Evolutionary conservation across 1,140 invertebrate species (phyloP), one percentile per base, ranked within the genome.

Genomic region (Trachymyrmex cornetzi): DNA sequence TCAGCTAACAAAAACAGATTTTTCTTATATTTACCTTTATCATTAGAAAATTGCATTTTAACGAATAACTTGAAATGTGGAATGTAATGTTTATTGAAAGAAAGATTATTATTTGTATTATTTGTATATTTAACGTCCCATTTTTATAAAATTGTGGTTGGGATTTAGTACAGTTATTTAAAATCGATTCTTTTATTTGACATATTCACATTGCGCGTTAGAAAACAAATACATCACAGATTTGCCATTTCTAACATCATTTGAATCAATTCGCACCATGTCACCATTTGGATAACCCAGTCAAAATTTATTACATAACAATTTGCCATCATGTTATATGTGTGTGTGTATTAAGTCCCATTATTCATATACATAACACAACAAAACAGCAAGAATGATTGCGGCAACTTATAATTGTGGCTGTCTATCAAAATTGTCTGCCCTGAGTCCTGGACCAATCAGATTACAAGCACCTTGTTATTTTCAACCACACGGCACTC

Each of bases 331-430:
- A 89, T 84, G 79, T 74, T 24, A 61, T 14, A 0, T 30, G 30
- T 30, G 30, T 34, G 30, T 34, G 30, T 34, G 30, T 3, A 22
- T 64, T 44, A 53, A 59, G 3, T 38, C n/a, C n/a, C 2, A 2
- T 34, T 53, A 63, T 30, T 55, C 14, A 16, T n/a, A 50, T 30
- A 14, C 11, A 5, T 69, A 30, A 64, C 12, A 9, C 30, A 75
- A 50, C 34, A 1, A 6, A 34, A n/a, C n/a, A 27, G 16, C 63
- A 86, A 89, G 72, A 12, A 94, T 94, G 91, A 93, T 93, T 55
- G 50, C 50, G 1, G 77, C 91, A 9, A 89, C 90, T 69, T 61
- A 67, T 34, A 92, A 88, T 5, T 93, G 93, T 48, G 93, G 92
- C 6, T 93, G 93, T 87, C 44, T 69, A 3, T 3, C 63, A 1